Evolutionary conservation across 2,113 vertebrate species (phyloP), one percentile per base, ranked within the genome.

Genomic region (Sitta europaea): DNA sequence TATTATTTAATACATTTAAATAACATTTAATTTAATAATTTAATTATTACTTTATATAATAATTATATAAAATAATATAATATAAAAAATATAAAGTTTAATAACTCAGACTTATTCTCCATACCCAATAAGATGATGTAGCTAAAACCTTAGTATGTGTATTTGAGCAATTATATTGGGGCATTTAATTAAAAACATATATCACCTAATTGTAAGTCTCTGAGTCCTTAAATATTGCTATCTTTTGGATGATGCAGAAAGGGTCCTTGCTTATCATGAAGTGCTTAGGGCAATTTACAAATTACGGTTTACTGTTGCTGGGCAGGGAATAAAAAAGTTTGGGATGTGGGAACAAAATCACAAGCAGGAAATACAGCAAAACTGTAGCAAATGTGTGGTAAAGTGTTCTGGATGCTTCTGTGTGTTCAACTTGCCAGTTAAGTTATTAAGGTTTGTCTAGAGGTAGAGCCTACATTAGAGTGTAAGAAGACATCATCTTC

Each of bases 131-230:
- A 42, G 15, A 18, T 35, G 25, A 70, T 63, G 25, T 81, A 76
- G 65, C n/a, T 87, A 38, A 91, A 92, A 45, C 36, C 18, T 68
- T 65, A n/a, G 20, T 78, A 54, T 43, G 33, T 84, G 36, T 84
- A 59, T 90, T 74, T 92, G 38, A 80, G 75, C 65, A 84, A 65
- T 86, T 94, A 27, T 78, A 50, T 66, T 77, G 70, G 19, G 43
- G 9, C 22, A 84, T 51, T 94, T 87, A 85, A 90, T 89, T 86
- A 86, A 90, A 84, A 96, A 22, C 36, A 42, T 42, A 5, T 67
- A 48, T 70, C 42, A 43, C 14, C 51, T 91, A 62, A 66, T 73
- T 79, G 16, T 70, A 66, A 66, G 55, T 62, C 35, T 81, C 48
- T 47, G 47, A 57, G 63, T 94, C 33, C 48, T 94, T 88, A 92